Conservation (phyloP, 2,888 invertebrate genomes). For the Falcaria lacertinaria region DNA sequence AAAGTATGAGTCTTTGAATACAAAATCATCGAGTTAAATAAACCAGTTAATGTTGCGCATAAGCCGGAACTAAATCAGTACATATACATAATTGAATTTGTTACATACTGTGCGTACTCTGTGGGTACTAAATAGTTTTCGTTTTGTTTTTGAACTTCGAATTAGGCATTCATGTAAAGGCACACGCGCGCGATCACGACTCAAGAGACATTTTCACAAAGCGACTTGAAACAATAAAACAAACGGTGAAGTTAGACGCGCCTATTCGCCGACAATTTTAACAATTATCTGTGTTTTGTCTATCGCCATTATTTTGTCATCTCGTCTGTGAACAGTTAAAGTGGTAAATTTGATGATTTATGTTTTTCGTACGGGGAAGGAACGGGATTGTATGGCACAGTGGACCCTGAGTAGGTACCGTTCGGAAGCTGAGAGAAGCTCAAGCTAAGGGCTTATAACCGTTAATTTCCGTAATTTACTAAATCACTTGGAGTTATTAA, state of each 20-base stretch:
- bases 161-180: background rate
- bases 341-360: slow-evolving; percentile 61
- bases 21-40: no score
- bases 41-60: no score
- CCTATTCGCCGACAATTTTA: slow-evolving; percentile 41
- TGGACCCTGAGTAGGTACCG: slow-evolving; percentile 19
- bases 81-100: no score
- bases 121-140: background rate
- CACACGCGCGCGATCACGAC: background rate
- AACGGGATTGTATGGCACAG: slow-evolving; percentile 31
- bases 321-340: slow-evolving; percentile 50
- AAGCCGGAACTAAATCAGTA: no score
- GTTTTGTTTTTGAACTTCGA: slow-evolving; percentile 1
- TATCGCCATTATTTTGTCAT: slow-evolving; percentile 60
- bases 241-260: slow-evolving; percentile 34
- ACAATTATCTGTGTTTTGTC: slow-evolving; percentile 52
- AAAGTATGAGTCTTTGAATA: no score
- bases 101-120: no score
- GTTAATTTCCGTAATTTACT: no score
- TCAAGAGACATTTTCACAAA: slow-evolving; percentile 3
- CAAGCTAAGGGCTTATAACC: no score
- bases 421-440: slow-evolving; percentile 20
- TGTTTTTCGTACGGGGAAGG: slow-evolving; percentile 27
- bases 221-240: slow-evolving; percentile 11
- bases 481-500: no score